phyloP scores from a whole-genome alignment of 1,140 invertebrate species.

The Drosophila sucinea region DNA sequence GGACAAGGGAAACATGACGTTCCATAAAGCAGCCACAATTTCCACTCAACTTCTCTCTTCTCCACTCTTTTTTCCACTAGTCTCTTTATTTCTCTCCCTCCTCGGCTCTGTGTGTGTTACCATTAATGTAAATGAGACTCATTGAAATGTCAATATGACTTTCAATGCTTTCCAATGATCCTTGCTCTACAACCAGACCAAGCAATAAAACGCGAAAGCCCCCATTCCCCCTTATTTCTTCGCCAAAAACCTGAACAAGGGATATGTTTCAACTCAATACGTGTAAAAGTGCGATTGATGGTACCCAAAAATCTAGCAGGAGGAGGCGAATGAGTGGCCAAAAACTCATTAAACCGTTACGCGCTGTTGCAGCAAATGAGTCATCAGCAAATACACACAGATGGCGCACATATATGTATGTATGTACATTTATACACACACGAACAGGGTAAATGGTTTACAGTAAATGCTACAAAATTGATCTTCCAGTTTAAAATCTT shows the following conservation, averaged over 20 bases:
- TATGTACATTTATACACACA: neutral
- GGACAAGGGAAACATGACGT: constrained; percentile 37
- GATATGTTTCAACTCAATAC: constrained; percentile 57
- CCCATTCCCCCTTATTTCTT: constrained; percentile 17
- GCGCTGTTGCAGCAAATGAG: constrained; percentile 66
- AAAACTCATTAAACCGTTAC: constrained; percentile 74
- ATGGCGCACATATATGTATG: neutral
- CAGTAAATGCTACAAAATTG: too few relatives aligned
- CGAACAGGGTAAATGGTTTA: too few relatives aligned
- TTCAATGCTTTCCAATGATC: constrained; percentile 56
- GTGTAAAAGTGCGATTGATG: constrained; percentile 5
- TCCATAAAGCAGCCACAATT: constrained; percentile 63
- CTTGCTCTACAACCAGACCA: constrained; percentile 44
- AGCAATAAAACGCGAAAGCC: constrained; percentile 33
- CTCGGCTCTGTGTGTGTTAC: constrained; percentile 24
- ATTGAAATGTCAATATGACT: constrained; percentile 78
- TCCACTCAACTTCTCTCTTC: constrained; percentile 10
- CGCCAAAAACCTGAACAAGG: too few relatives aligned
- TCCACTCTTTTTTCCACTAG: neutral
- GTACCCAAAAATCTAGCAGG: neutral
- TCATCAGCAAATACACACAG: constrained; percentile 61
- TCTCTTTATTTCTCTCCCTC: too few relatives aligned
- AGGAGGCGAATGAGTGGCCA: constrained; percentile 29
- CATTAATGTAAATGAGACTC: constrained; percentile 74
- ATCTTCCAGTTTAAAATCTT: too few relatives aligned